phyloP scores from a whole-genome alignment of 2,888 invertebrate species.

The Fragum sueziense region DNA sequence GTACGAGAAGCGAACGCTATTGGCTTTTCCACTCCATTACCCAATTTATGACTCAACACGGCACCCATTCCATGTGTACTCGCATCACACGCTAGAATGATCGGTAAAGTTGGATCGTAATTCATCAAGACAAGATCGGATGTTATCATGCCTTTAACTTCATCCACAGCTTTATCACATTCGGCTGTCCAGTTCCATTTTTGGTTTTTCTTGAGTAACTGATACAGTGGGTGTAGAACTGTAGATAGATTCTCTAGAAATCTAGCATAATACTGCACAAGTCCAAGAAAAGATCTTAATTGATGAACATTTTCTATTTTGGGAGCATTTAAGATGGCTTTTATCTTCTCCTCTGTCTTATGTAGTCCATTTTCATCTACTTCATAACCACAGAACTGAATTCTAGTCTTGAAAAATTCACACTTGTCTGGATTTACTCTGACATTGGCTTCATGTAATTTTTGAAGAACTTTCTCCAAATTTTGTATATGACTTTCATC shows the following conservation, averaged over 20 bases:
- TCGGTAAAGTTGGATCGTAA: slow-evolving; percentile 75
- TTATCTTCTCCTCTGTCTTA: slow-evolving; percentile 40
- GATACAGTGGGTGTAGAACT: slow-evolving; percentile 34
- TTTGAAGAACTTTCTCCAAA: slow-evolving; percentile 31
- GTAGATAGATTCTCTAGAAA: slow-evolving; percentile 45
- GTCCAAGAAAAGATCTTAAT: slow-evolving; percentile 36
- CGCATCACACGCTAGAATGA: too few species aligned
- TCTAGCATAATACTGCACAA: slow-evolving; percentile 43
- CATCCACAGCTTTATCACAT: slow-evolving; percentile 35
- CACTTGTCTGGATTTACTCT: slow-evolving; percentile 46
- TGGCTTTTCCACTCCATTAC: slow-evolving; percentile 42
- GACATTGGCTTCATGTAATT: slow-evolving; percentile 26
- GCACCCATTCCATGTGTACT: slow-evolving; percentile 76
- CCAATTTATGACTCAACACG: slow-evolving; percentile 65
- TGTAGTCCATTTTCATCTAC: slow-evolving; percentile 44
- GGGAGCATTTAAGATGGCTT: slow-evolving; percentile 40
- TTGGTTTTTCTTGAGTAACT: slow-evolving; percentile 25
- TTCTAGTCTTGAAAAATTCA: slow-evolving; percentile 40
- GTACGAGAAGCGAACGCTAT: slow-evolving; percentile 80
- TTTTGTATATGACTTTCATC: slow-evolving; percentile 42
- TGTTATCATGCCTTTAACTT: slow-evolving; percentile 65
- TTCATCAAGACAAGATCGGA: slow-evolving; percentile 70
- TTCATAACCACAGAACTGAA: slow-evolving; percentile 48
- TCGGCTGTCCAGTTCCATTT: slow-evolving; percentile 39
- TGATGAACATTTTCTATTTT: slow-evolving; percentile 39